Base-by-base conservation (phyloP, 2,797 vertebrate genomes). In the Falco naumanni region DNA sequence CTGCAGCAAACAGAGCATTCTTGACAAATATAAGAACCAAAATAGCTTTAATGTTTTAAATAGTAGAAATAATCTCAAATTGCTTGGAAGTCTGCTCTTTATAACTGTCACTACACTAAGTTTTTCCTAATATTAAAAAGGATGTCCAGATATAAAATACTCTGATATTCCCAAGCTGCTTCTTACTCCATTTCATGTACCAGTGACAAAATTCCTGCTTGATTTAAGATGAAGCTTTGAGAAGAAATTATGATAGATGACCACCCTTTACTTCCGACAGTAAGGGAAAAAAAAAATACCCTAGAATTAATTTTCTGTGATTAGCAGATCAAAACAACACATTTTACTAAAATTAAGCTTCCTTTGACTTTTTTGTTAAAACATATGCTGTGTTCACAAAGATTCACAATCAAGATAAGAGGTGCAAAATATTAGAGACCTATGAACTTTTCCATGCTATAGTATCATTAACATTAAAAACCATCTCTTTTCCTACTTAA, bases 21-120 rank as follows among this genome's bases (percentile, higher is more conserved):
- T 68, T 61, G 41, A 82, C 24, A 95, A 82, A 93, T 28, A 82
- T 4, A 61, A 54, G 37, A 83, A 86, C 57, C 20, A 77, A 85
- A 92, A 90, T 48, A 94, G 51, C 18, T 89, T 85, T 65, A 74
- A 57, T 61, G 56, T 80, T 86, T 84, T 87, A 87, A 92, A 83
- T 8, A 89, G 39, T 0, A 89, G 63, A 88, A 95, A 84, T 82
- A 61, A 59, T 20, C 60, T 84, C 53, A 14, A 88, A 64, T 51
- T 82, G 41, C 70, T 74, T 71, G 8, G 51, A 92, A 89, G 56
- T 54, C 47, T 85, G 60, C 8, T 93, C 20, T 84, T 74, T 43
- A 1, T 43, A 78, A 89, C 45, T 77, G 47, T 65, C 61, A 84
- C 13, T 25, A 48, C 61, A 84, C 14, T 25, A 48, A 25, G 28